Base-by-base conservation (phyloP, 2,797 vertebrate species). In the Lithobates sylvaticus region DNA sequence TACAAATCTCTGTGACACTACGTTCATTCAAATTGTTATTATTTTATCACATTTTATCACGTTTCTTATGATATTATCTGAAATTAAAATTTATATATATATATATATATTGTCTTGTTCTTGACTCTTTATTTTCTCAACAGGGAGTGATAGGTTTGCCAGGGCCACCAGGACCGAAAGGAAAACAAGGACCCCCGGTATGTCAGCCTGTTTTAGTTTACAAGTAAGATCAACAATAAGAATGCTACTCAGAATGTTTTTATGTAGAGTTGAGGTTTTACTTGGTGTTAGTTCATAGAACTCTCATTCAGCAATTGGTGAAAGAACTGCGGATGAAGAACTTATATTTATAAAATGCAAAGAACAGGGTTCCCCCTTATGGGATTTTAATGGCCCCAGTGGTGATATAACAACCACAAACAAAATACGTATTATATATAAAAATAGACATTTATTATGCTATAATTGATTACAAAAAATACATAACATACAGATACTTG, bases 151-250 rank as follows among this genome's bases (percentile, higher is more conserved):
- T 86, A 88, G 97, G 97, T 78, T 92, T 91, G 68, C 91, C 95
- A 89, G 97, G 97, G 91, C 94, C 93, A 1, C 86, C 92, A 83
- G 97, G 97, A 83, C 91, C 93, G 44, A 95, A 94, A 93, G 97
- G 97, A 91, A 97, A 96, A 91, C 93, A 94, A 88, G 97, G 97
- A 88, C 94, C 94, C 42, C 89, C 85, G 91, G 97, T 98, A 96
- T 85, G 96, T 96, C 90, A 68, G 70, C 67, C 6, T 84, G 80
- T 9, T 6, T 4, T 83, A 58, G 39, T 81, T 81, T 81, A 58
- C 79, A 81, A 81, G 79, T 81, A 81, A 81, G 79, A 81, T 81
- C 79, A 81, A 64, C 79, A 73, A 54, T 64, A 83, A 86, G 75
- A 78, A 84, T 87, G 10, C 47, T 80, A 81, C 88, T 85, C 21